Evolutionary conservation across 2,888 invertebrate genomes (phyloP).

Genomic region (Idaea biselata): DNA sequence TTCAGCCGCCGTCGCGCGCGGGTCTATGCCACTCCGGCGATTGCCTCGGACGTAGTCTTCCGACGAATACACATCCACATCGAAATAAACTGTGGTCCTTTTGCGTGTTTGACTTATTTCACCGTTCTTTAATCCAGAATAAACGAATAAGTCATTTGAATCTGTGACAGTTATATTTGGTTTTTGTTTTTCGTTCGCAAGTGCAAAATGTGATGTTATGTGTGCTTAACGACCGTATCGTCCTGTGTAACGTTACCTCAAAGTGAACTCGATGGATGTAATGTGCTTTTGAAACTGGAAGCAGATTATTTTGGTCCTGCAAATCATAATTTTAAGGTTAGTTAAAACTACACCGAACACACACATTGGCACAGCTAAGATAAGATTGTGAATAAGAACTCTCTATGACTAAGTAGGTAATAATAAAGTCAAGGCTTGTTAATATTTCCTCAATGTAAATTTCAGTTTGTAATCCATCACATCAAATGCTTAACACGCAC

Average conservation of each 20-base stretch:
- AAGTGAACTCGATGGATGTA: slow-evolving; percentile 72
- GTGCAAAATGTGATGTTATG: slow-evolving; percentile 79
- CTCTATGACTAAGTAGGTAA: slow-evolving; percentile 33
- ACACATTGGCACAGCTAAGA: slow-evolving; percentile 19
- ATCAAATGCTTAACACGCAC: slow-evolving; percentile 18
- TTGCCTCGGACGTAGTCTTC: slow-evolving; percentile 53
- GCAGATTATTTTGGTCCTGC: slow-evolving; percentile 43
- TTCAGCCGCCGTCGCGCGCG: slow-evolving; percentile 48
- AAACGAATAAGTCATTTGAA: slow-evolving; percentile 43
- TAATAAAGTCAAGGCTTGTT: slow-evolving; percentile 15
- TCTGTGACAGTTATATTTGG: slow-evolving; percentile 48
- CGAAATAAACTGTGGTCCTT: slow-evolving; percentile 55
- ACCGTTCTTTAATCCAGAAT: slow-evolving; percentile 9
- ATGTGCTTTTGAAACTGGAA: slow-evolving; percentile 71
- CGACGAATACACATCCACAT: slow-evolving; percentile 53
- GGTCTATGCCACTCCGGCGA: slow-evolving; percentile 36
- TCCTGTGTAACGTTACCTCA: slow-evolving; percentile 69
- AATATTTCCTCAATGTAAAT: slow-evolving; percentile 25
- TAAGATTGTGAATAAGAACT: slow-evolving; percentile 22
- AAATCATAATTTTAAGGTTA: slow-evolving; percentile 54
- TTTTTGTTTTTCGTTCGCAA: slow-evolving; percentile 61
- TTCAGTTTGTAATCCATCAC: slow-evolving; percentile 23
- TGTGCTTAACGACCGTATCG: slow-evolving; percentile 67
- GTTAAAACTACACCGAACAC: slow-evolving; percentile 25
- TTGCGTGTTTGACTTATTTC: slow-evolving; percentile 36